Evolutionary conservation across 1,140 invertebrate genomes (phyloP), one percentile per base, ranked within the genome.

Genomic region (Drosophila baimaii): DNA sequence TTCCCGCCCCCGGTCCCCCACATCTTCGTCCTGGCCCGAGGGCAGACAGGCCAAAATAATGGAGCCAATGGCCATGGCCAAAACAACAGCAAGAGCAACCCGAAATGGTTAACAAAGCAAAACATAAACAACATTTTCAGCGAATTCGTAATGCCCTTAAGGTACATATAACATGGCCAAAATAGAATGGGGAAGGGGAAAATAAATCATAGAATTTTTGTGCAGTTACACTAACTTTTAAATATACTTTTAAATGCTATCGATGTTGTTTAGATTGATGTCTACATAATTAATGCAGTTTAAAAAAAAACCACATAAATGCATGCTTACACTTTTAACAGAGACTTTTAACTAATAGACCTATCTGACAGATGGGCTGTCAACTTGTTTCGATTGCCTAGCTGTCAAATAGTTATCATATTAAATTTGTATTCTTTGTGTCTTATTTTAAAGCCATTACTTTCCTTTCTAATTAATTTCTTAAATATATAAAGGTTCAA

Each of bases 31-130:
- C 72, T 68, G 71, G 55, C 37, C 63, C 23, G 43, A 27, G 57
- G 46, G 43, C 61, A 65, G 71, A 37, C 57, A 75, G 51, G 57
- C 46, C 44, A 70, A 71, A 71, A 76, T 81, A 81, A 76, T 81
- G 59, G 56, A 73, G 46, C 58, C 81, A 80, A 64, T 68, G 61
- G 64, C 68, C 63, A 59, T 68, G 74, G 82, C 58, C 44, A 65
- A 7, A 68, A 57, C 41, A 70, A 69, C 68, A 71, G 25, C 41
- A 66, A 52, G 44, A 56, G 41, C 47, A 35, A 35, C 41, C 71
- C 54, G 25, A 69, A 75, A 59, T 71, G 65, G 65, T 71, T 71
- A 71, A 47, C 52, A 66, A 58, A 75, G 43, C 61, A 77, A 77
- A 68, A 70, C 27, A 70, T 71, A 33, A 74, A 51, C 46, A 41